Evolutionary conservation across 2,113 vertebrate species (phyloP).

Genomic region (Mellivora capensis): DNA sequence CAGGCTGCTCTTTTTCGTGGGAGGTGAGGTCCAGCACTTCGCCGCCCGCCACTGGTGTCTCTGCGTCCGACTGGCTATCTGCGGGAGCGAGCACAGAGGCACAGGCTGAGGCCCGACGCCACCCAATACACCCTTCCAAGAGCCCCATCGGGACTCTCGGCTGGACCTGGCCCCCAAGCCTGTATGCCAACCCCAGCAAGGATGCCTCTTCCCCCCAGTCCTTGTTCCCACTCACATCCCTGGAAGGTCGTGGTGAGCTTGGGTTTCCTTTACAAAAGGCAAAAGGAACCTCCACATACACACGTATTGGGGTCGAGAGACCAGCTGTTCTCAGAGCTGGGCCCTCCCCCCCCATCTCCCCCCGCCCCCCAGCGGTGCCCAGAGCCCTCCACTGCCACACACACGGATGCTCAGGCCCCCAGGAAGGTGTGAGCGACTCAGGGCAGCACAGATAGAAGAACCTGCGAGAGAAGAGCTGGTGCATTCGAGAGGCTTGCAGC

Average conservation of each 20-base stretch:
- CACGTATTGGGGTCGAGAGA: background rate
- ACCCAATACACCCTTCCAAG: background rate
- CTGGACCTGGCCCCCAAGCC: background rate
- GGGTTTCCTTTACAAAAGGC: background rate
- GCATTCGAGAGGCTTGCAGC: constrained; percentile 57
- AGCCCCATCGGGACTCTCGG: background rate
- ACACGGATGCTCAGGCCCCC: background rate
- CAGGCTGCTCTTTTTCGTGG: constrained; percentile 54
- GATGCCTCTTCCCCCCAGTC: background rate
- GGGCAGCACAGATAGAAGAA: constrained; percentile 50
- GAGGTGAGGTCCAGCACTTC: constrained; percentile 86
- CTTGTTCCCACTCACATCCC: background rate
- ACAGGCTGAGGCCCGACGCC: background rate
- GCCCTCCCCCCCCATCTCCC: background rate
- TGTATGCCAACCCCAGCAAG: background rate
- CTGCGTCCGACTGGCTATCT: constrained; percentile 91
- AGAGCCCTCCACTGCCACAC: background rate
- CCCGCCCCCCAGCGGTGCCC: background rate
- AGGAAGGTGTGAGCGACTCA: constrained; percentile 19
- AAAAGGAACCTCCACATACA: background rate
- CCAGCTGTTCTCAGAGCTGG: background rate
- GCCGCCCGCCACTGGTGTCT: constrained; percentile 73
- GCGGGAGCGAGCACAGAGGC: constrained; percentile 78
- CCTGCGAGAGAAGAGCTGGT: constrained; percentile 1
- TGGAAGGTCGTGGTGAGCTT: background rate